Evolutionary conservation across 2,888 invertebrate genomes (phyloP).

Genomic region (Tipula confusa): DNA sequence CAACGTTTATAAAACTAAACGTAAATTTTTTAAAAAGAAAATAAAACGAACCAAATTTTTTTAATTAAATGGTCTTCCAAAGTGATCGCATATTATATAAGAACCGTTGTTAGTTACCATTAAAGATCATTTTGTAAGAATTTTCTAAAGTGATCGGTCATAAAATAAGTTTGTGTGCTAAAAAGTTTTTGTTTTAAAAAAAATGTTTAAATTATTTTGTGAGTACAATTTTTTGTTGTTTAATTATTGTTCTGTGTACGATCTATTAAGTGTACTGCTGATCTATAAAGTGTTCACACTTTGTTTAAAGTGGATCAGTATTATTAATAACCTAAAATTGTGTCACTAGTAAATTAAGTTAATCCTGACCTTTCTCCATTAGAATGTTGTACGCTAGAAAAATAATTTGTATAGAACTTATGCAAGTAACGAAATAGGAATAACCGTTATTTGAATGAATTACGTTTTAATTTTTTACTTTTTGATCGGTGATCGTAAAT

Average conservation of each 20-base stretch:
- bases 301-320: not conserved
- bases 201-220: not conserved
- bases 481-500: not conserved
- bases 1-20: not conserved
- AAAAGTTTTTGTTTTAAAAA: not conserved
- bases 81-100: constrained; percentile 9
- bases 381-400: not conserved
- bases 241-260: not conserved
- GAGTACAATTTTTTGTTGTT: not conserved
- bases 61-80: not conserved
- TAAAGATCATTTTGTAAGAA: not conserved
- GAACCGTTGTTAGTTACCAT: constrained; percentile 12
- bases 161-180: not conserved
- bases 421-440: not conserved
- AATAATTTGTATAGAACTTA: not conserved
- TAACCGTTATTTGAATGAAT: not conserved
- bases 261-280: not conserved
- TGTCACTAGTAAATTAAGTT: not conserved
- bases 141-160: not conserved
- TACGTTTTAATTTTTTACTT: not conserved
- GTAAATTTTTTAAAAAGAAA: not conserved
- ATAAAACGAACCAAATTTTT: not conserved
- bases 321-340: not conserved
- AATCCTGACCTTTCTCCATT: not conserved
- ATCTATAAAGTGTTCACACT: too few species aligned